phyloP scores from a whole-genome alignment of 2,888 invertebrate genomes.

The Nipponacmea schrenckii region DNA sequence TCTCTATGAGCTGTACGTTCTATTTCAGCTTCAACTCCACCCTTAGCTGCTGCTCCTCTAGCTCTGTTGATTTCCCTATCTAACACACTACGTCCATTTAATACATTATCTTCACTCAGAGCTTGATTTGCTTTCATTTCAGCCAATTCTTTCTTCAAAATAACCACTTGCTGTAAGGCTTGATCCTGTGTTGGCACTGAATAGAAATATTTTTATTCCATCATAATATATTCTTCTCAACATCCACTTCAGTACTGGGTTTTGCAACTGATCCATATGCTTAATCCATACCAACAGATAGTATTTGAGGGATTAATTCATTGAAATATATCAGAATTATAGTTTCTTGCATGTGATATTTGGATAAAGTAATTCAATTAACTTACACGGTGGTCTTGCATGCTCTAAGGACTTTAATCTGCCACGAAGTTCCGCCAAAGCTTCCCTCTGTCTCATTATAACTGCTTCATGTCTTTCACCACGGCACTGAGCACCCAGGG shows the following conservation, averaged over 20 bases:
- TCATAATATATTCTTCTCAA: not conserved
- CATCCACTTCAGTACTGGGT: not conserved
- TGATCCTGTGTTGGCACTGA: slow-evolving; percentile 65
- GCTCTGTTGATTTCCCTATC: slow-evolving; percentile 57
- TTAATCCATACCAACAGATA: not conserved
- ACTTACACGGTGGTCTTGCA: slow-evolving; percentile 58
- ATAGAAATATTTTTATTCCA: slow-evolving; percentile 5
- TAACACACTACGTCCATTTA: slow-evolving; percentile 43
- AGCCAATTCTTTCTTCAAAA: slow-evolving; percentile 67
- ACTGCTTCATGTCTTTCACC: slow-evolving; percentile 67
- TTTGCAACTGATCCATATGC: not conserved
- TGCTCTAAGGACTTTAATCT: slow-evolving; percentile 62
- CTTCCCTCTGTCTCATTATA: slow-evolving; percentile 65
- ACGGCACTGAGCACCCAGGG: slow-evolving; percentile 66
- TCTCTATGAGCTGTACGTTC: slow-evolving; percentile 65
- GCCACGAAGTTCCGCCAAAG: slow-evolving; percentile 63
- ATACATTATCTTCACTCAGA: slow-evolving; percentile 47
- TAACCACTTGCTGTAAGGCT: slow-evolving; percentile 65
- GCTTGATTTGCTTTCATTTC: slow-evolving; percentile 64
- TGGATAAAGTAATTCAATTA: not conserved
- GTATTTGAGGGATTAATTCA: not conserved
- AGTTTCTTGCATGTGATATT: too few relatives aligned
- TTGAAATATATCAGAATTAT: too few relatives aligned
- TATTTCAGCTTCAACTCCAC: slow-evolving; percentile 58
- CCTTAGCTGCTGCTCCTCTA: slow-evolving; percentile 48